Evolutionary conservation across 2,797 vertebrate species (phyloP), one percentile per base, ranked within the genome.

Genomic region (Coranthus polyacanthus): DNA sequence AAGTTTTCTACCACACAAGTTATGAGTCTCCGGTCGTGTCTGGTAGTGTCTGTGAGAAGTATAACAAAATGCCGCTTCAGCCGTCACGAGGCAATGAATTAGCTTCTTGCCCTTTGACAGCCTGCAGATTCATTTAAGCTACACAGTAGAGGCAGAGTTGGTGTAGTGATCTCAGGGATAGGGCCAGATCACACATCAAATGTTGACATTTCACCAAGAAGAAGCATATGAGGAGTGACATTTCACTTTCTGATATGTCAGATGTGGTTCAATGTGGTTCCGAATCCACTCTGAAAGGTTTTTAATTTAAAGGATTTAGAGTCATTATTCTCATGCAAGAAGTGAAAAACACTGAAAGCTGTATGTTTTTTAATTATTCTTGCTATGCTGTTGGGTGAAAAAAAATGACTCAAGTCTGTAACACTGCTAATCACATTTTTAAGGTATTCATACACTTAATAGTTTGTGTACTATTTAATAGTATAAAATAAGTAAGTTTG

Each of bases 101-200:
- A 68, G 66, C 44, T 22, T 49, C 53, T 72, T 68, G 51, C 79
- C 68, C 61, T 78, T 77, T 82, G 74, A 75, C 69, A 76, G 67
- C 50, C 41, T 13, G 29, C 34, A 52, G 57, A 68, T 65, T 55
- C 22, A 67, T 68, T 34, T 29, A 9, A 36, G 50, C 50, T 50
- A 38, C 37, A 9, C 15, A 16, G 34, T 43, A 49, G 52, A 46
- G 58, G 41, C 32, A 53, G 58, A 64, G 68, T 51, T 21, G 47
- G 42, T 32, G 65, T 11, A 29, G 34, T 47, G 51, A 69, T 66
- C 46, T 59, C 36, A 22, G 26, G 39, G 57, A 76, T 45, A 12
- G 36, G 61, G 42, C 22, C 32, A n/a, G 45, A 74, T 80, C 63
- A 53, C 68, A 64, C 38, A 68, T 81, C 60, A 68, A 54, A 75